Conservation (phyloP, 2,888 invertebrate species). For the Amiota mariae region DNA sequence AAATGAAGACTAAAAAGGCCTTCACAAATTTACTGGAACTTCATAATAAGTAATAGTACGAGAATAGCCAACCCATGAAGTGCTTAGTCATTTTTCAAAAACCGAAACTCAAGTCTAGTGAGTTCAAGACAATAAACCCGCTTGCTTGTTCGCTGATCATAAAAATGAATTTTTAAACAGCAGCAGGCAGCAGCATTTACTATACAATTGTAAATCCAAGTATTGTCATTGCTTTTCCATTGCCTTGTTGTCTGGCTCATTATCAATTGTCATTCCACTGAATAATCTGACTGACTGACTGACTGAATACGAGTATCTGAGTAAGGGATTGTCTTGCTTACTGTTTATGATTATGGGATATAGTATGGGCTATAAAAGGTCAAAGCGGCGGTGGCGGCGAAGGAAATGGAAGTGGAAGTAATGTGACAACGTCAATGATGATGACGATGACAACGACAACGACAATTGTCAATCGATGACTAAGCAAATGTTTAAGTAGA, state of each 20-base stretch:
- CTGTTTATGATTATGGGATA: not conserved
- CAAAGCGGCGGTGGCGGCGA: conserved; percentile 12
- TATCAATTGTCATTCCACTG: not conserved
- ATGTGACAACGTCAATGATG: not conserved
- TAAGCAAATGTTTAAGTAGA: conserved; percentile 5
- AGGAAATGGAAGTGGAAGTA: not conserved
- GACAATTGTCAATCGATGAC: not conserved
- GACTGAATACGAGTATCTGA: too few relatives aligned
- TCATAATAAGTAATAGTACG: too few relatives aligned
- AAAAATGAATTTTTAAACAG: too few relatives aligned
- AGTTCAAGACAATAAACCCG: too few relatives aligned
- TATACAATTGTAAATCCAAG: too few relatives aligned
- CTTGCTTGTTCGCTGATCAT: too few relatives aligned
- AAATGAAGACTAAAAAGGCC: not conserved
- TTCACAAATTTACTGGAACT: too few relatives aligned
- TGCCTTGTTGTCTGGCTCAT: not conserved
- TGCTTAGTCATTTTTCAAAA: conserved; percentile 4
- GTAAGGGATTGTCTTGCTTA: too few relatives aligned
- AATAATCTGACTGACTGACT: too few relatives aligned
- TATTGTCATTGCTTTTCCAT: too few relatives aligned
- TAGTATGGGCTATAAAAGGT: not conserved
- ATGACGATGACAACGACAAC: not conserved
- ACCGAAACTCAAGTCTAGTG: too few relatives aligned
- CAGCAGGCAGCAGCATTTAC: too few relatives aligned
- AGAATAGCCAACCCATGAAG: not conserved